Conservation (phyloP, 2,113 vertebrate genomes). For the Puma concolor region DNA sequence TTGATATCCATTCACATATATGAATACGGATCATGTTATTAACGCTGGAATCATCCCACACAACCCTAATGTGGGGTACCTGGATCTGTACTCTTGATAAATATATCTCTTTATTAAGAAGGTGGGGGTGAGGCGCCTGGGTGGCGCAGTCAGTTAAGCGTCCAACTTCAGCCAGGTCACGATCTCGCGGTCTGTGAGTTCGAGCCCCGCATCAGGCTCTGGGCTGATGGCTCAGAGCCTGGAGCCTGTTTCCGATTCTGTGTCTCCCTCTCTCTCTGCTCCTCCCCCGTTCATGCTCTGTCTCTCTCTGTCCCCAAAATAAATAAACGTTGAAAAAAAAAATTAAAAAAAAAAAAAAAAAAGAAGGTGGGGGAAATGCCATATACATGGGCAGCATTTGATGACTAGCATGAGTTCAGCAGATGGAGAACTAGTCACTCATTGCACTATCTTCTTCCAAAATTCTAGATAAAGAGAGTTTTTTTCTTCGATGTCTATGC, state of each 20-base stretch:
- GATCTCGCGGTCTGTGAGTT: too few relatives aligned
- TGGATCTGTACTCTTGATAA: not conserved
- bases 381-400: fast-evolving
- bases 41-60: not conserved
- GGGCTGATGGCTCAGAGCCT: too few relatives aligned
- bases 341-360: too few relatives aligned
- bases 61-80: not conserved
- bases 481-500: not conserved
- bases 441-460: not conserved
- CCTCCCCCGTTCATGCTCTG: too few relatives aligned
- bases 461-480: not conserved
- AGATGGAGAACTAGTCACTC: not conserved
- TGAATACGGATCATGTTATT: not conserved
- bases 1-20: not conserved
- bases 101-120: not conserved
- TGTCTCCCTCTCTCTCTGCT: too few relatives aligned
- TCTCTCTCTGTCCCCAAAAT: too few relatives aligned
- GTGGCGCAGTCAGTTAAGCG: too few relatives aligned
- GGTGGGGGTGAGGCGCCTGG: too few relatives aligned
- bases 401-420: not conserved
- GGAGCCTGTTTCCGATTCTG: too few relatives aligned
- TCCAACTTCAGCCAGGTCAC: too few relatives aligned
- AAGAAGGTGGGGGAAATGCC: not conserved
- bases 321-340: too few relatives aligned
- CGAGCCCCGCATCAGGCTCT: too few relatives aligned